Base-by-base conservation (phyloP, 2,888 invertebrate species). In the Phragmatobia fuliginosa region DNA sequence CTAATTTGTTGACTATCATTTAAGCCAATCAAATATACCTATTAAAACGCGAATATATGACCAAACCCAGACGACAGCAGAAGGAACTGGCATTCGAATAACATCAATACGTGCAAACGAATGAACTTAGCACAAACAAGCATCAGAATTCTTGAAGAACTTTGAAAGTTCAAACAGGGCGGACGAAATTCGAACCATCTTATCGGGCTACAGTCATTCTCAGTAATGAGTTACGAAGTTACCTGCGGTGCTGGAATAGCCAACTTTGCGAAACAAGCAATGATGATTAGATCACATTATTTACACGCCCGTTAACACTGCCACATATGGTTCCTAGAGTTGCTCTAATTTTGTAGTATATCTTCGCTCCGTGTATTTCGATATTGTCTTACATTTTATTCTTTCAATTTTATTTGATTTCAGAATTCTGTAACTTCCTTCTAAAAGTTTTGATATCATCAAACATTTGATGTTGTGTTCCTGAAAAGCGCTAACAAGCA, bases 211-310 rank as follows among this genome's bases (percentile, higher is more conserved):
- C 79, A 76, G 81, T 79, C 81, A 75, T 81, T 80, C 74, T 68
- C 66, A 67, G 74, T 83, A 85, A 85, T 82, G 86, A 86, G 84
- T 83, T 84, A 66, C 69, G 77, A 85, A 86, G 74, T 80, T 75
- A 78, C 81, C 77, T 77, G 75, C 60, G 74, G 72, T 70, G 61
- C 62, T 72, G 63, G 68, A 73, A 70, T 76, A 70, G 14, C 62
- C 31, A 75, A 79, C 71, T 75, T 77, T 63, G 68, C 64, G 66
- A 58, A 64, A 74, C 67, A 71, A 70, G 62, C 68, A 72, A 49
- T 71, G 76, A 75, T 72, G 72, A 80, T 77, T 59, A 62, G 58
- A 75, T 80, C 71, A 72, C 64, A 56, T 66, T 56, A 68, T 74
- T 74, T 68, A 68, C 76, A 72, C 65, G 65, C 70, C 58, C 69